Evolutionary conservation across 2,797 vertebrate genomes (phyloP), one percentile per base, ranked within the genome.

Genomic region (Pygocentrus nattereri): DNA sequence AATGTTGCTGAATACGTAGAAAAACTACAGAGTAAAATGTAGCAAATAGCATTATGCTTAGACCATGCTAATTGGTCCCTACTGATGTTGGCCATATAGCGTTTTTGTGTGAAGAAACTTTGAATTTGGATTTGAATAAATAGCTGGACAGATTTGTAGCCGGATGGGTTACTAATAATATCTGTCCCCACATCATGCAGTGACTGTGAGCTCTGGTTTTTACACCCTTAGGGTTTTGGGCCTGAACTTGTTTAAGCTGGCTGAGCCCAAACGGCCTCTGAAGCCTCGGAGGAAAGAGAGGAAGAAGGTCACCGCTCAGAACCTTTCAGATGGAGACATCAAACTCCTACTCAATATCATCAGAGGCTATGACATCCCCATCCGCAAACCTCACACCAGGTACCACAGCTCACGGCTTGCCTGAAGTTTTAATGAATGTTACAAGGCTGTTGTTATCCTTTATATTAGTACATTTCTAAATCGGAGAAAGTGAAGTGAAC

Each of bases 271-370:
- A 84, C 94, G 98, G 11, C 98, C 98, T 0, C 91, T 99, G 86
- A 97, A 96, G 82, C 98, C 98, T 44, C 93, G 93, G 88, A 96
- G 98, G 86, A 99, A 96, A 83, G 98, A 98, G 72, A 96, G 97
- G 83, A 99, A 97, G 93, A 99, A 98, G 89, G 96, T 98, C 82
- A 97, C 97, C 0, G 95, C 96, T 49, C 98, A 99, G 88, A 99
- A 98, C 89, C 93, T 99, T 88, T 95, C 96, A 0, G 97, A 99
- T 38, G 97, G 98, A 70, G 97, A 99, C 89, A 91, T 99, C 79
- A 97, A 94, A 75, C 89, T 99, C 74, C 92, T 99, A 81, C 90
- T 99, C 83, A 99, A 98, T 91, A 88, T 99, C 72, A 81, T 98
- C 85, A 92, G 97, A 86, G 98, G 97, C 21, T 98, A 97, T 2